These are phyloP conservation scores for Campoletis raptor DNA, from an alignment of 2,888 invertebrate genomes.

Conservation along the genomic window DNA sequence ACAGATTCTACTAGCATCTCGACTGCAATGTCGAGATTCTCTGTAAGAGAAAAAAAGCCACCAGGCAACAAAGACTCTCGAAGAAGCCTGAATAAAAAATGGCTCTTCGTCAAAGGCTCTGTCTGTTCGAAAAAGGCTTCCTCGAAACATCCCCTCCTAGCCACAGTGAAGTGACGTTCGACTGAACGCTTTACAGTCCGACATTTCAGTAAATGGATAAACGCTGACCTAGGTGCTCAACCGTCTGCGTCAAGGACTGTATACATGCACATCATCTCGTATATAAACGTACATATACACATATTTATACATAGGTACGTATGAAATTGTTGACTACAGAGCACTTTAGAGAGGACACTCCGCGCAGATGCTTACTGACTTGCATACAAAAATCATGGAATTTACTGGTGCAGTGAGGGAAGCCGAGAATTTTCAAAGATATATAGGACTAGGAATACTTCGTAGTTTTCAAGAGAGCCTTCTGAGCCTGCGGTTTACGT, in stretches of 20 bases:
- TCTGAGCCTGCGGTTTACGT: not conserved
- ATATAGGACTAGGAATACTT: not conserved
- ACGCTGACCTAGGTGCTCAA: constrained; percentile 62
- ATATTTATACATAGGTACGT: not conserved
- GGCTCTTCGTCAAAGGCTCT: constrained; percentile 40
- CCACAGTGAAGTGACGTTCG: constrained; percentile 28
- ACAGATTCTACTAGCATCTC: not conserved
- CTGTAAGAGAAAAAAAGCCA: not conserved
- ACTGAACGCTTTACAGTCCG: constrained; percentile 54
- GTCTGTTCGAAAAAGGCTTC: constrained; percentile 18
- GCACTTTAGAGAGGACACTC: constrained; percentile 26
- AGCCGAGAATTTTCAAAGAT: constrained; percentile 2
- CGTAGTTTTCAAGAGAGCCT: constrained; percentile 26
- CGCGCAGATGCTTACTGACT: constrained; percentile 28
- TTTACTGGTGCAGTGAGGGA: constrained; percentile 20
- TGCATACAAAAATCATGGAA: constrained; percentile 28
- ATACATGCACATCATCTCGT: not conserved
- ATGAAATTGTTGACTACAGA: not conserved
- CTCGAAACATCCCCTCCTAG: not conserved
- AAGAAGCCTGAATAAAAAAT: constrained; percentile 26
- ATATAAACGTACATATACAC: constrained; percentile 1
- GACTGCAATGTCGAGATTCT: not conserved
- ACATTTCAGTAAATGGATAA: constrained; percentile 66
- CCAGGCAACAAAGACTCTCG: constrained; percentile 11
- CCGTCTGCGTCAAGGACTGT: constrained; percentile 39